Evolutionary conservation across 2,113 vertebrate species (phyloP).

Genomic region (Ameiurus melas): DNA sequence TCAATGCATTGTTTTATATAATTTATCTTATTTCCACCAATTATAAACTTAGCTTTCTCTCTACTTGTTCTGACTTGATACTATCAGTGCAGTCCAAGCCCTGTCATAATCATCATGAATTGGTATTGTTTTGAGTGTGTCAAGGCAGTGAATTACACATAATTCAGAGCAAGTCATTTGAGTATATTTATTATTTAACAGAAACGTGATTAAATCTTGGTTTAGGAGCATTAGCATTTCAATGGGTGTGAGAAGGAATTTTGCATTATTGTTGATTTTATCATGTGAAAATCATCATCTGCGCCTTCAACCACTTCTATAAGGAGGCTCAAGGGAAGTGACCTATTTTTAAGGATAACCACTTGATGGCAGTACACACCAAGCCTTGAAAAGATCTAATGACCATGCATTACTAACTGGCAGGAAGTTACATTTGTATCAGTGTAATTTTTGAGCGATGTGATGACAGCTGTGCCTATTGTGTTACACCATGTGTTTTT

Average conservation of each 20-base stretch:
- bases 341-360: slow-evolving; percentile 38
- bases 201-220: not conserved
- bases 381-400: slow-evolving; percentile 21
- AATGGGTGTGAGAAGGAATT: not conserved
- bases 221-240: not conserved
- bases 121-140: not conserved
- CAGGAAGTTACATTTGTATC: slow-evolving; percentile 45
- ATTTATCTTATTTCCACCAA: not conserved
- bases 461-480: slow-evolving; percentile 47
- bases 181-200: not conserved
- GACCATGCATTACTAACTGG: slow-evolving; percentile 16
- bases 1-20: not conserved
- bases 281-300: not conserved
- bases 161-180: not conserved
- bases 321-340: not conserved
- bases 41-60: not conserved
- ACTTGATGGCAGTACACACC: slow-evolving; percentile 52
- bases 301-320: not conserved
- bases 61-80: too few relatives aligned
- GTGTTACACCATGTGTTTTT: slow-evolving; percentile 47
- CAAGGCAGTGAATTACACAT: not conserved
- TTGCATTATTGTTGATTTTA: not conserved
- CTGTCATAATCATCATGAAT: not conserved
- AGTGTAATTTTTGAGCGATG: slow-evolving; percentile 44
- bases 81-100: not conserved